A percentile compares a stretch with the other conserved stretches of the same genome.
phyloP scores from a whole-genome alignment of 2,888 invertebrate species.

The Lepidocyrtoides sp. region DNA sequence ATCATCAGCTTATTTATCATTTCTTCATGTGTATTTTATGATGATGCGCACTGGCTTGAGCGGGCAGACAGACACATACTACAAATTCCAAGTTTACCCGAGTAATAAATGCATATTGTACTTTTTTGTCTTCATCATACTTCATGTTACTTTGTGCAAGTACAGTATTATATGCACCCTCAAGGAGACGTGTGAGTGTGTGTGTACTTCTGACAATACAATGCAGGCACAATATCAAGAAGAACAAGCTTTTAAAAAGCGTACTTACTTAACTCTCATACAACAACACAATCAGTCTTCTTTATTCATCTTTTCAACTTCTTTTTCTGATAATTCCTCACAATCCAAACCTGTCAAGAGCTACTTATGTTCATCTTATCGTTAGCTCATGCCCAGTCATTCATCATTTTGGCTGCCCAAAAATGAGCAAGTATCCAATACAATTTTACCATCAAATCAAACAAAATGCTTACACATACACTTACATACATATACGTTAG shows the following conservation, averaged over 20 bases:
- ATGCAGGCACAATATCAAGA: neutral
- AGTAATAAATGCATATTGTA: neutral
- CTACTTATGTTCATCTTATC: slow-evolving; percentile 75
- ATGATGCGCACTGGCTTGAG: neutral
- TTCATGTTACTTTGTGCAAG: neutral
- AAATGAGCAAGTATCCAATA: neutral
- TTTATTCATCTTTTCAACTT: slow-evolving; percentile 73
- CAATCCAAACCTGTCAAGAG: slow-evolving; percentile 78
- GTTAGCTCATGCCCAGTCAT: slow-evolving; percentile 71
- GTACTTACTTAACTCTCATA: slow-evolving; percentile 3
- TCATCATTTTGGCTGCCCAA: slow-evolving; percentile 76
- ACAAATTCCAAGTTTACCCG: slow-evolving; percentile 46
- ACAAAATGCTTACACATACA: neutral
- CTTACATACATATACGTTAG: neutral
- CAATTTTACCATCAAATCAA: neutral
- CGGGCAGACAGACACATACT: neutral
- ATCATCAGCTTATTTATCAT: slow-evolving; percentile 42
- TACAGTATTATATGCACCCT: neutral
- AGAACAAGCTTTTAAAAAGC: neutral
- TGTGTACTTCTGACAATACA: neutral
- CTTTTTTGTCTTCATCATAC: neutral
- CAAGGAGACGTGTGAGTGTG: neutral
- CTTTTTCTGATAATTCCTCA: slow-evolving; percentile 77
- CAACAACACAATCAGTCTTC: slow-evolving; percentile 54
- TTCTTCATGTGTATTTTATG: slow-evolving; percentile 30